Evolutionary conservation across 2,113 vertebrate species (phyloP), one percentile per base, ranked within the genome.

Genomic region (Paratilapia polleni): DNA sequence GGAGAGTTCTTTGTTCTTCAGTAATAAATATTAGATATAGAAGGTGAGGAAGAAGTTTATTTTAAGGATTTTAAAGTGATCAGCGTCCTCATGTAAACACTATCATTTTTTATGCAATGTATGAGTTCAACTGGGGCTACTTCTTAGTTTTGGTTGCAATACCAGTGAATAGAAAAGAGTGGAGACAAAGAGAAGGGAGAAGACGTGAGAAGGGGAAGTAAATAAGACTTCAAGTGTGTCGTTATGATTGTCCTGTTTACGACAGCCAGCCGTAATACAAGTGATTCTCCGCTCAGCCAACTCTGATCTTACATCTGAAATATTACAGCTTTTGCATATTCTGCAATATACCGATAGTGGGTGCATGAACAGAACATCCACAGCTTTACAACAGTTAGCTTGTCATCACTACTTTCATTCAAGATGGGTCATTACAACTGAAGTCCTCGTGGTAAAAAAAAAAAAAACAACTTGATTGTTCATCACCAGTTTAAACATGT

Each of bases 1-100:
- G 80, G 41, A 43, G 8, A 60, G 52, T 54, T 68, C 31, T 84
- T 86, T 86, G 63, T 73, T 82, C 63, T 77, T 77, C 28, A 20
- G 3, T n/a, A 24, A 83, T 63, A 83, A 75, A 82, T 78, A 41
- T 17, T 78, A 74, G 49, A 79, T 75, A 38, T 8, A 38, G 41
- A 74, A 64, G 68, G 38, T 49, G 57, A 64, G 19, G 15, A 38
- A 63, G 24, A 87, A 58, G 19, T 41, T 80, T 61, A 36, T 80
- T 31, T 79, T 41, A 47, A 57, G n/a, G 31, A 54, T 58, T 4
- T 73, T 68, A 47, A 64, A 57, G 4, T 76, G 41, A 83, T 77
- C 14, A 52, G 26, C 24, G 12, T 20, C 26, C 28, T 56, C 6
- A 24, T 22, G 31, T 58, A 6, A 68, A 59, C 14, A 7, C 4